These are phyloP conservation scores for Leptopilina drosophilae DNA, from an alignment of 2,888 invertebrate genomes.

Conservation along the genomic window DNA sequence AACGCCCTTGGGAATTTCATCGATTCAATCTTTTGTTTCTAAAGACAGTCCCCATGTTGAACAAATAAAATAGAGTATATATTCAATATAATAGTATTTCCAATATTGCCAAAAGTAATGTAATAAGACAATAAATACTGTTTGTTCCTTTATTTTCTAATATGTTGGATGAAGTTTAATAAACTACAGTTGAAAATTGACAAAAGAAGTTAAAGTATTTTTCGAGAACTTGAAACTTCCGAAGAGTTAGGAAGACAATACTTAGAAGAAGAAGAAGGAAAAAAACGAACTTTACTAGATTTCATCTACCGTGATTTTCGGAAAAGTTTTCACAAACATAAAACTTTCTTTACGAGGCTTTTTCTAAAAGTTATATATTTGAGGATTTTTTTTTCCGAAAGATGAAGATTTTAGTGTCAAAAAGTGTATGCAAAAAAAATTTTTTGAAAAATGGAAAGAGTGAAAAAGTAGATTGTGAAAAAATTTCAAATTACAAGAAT, in stretches of 20 bases:
- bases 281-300: not conserved
- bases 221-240: not conserved
- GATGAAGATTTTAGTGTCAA: not conserved
- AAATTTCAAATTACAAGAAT: not conserved
- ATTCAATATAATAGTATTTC: slow-evolving; percentile 16
- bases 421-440: not conserved
- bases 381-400: not conserved
- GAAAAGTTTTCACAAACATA: slow-evolving; percentile 8
- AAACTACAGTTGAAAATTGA: slow-evolving; percentile 4
- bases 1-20: slow-evolving; percentile 16
- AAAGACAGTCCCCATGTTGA: slow-evolving; percentile 9
- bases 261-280: not conserved
- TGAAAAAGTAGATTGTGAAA: not conserved
- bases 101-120: slow-evolving; percentile 12
- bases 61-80: not conserved
- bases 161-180: not conserved
- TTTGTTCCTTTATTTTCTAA: not conserved
- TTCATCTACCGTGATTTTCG: not conserved
- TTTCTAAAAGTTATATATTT: slow-evolving; percentile 1
- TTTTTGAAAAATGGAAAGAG: too few species aligned
- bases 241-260: not conserved
- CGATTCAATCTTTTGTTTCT: slow-evolving; percentile 21
- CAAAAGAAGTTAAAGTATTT: not conserved
- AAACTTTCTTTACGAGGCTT: slow-evolving; percentile 19
- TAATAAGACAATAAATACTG: not conserved